Evolutionary conservation across 1,140 invertebrate species (phyloP), one percentile per base, ranked within the genome.

Genomic region (Triops cancriformis): DNA sequence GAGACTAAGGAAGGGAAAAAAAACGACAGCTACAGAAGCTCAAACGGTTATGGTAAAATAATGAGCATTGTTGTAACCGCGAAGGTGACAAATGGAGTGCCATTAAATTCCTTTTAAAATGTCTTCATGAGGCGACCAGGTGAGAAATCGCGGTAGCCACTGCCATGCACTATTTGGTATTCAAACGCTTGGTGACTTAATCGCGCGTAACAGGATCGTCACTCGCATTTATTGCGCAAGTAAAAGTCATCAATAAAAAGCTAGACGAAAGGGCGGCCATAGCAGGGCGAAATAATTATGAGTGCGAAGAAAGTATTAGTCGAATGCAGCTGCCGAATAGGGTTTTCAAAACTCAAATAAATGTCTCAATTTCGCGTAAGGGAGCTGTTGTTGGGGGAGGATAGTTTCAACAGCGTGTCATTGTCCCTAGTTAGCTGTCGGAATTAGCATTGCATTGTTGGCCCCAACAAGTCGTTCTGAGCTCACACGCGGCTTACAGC

Each of bases 21-120:
- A 64, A 64, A 3, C 23, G 51, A 18, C 10, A 18, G 14, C 14
- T 64, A 1, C 11, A 64, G 23, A 11, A 64, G 18, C 0, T 23
- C 51, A 64, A 64, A 64, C 51, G 51, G 51, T 64, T 64, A 64
- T 64, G 51, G 51, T 64, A 64, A 64, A 64, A 64, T 64, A 64
- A 64, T 64, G 51, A 64, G 51, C 51, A 64, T 64, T 64, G 9
- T 64, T 64, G 51, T 23, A 64, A 23, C 51, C 51, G 7, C 51
- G 51, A 64, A 10, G 51, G 51, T 64, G 51, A 64, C 51, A 64
- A 64, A 64, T 64, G 51, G 51, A 64, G n/a, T 14, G 18, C 51
- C 51, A 64, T 64, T 64, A n/a, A 23, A 64, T 14, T 64, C 51
- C 51, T 64, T 64, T 64, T 64, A 6, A 64, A 64, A 64, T 23